These are phyloP conservation scores for Fregata magnificens DNA, from an alignment of 2,113 vertebrate species.

Conservation along the genomic window DNA sequence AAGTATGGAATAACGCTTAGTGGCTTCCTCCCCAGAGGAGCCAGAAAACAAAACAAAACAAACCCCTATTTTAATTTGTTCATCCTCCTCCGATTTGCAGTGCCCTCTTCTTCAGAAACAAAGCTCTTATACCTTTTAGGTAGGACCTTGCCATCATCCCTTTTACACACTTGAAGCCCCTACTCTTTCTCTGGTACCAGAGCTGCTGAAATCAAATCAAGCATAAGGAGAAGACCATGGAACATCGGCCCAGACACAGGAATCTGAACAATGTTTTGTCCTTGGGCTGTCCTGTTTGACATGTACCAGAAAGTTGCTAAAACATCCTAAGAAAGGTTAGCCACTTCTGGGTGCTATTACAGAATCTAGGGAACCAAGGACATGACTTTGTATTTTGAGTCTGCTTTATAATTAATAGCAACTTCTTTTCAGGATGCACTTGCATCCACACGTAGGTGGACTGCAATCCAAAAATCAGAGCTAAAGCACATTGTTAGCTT, in stretches of 20 bases:
- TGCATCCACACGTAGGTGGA: not conserved
- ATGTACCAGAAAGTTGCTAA: not conserved
- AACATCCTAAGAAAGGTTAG: not conserved
- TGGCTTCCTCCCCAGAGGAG: not conserved
- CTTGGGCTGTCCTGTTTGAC: not conserved
- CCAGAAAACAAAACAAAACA: no score
- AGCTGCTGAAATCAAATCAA: not conserved
- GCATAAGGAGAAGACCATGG: not conserved
- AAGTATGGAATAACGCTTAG: not conserved
- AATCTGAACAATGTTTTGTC: not conserved
- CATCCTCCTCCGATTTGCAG: not conserved
- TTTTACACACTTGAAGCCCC: not conserved
- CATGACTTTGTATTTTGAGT: not conserved
- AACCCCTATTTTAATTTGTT: no score
- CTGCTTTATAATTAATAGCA: not conserved
- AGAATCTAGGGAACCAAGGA: not conserved
- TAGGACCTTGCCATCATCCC: not conserved
- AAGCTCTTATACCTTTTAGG: not conserved
- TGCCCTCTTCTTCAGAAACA: not conserved
- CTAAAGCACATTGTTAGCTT: not conserved
- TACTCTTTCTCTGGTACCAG: not conserved
- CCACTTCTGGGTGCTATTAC: not conserved
- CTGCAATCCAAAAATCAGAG: not conserved
- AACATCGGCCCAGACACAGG: not conserved
- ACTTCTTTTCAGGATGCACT: not conserved